Percentiles rank a stretch among this genome's conserved stretches.
Conservation (phyloP, 1,140 invertebrate genomes). For the Heliconius nattereri region DNA sequence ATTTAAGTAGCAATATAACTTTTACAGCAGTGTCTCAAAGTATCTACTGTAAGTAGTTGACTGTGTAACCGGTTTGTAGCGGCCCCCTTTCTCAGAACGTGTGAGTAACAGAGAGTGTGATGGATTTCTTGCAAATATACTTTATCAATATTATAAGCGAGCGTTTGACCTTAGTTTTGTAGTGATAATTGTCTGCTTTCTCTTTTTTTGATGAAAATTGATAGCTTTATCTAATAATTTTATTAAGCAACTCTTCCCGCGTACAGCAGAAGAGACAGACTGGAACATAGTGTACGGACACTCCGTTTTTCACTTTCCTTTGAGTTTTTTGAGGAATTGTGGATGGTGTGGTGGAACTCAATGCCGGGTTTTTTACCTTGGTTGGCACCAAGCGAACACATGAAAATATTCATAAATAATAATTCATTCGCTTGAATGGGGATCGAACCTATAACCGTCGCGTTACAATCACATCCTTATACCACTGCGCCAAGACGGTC, state of each 20-base stretch:
- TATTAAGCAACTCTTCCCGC: background rate
- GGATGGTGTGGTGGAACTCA: too few species aligned
- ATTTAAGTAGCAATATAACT: constrained; percentile 16
- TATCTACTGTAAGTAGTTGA: constrained; percentile 4
- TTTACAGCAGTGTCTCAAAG: constrained; percentile 16
- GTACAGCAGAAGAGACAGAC: too few species aligned
- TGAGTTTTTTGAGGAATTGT: too few species aligned
- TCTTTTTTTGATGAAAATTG: background rate
- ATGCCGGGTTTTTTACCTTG: too few species aligned
- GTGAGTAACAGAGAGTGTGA: constrained; percentile 44
- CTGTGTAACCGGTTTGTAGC: constrained; percentile 41
- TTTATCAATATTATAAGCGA: constrained; percentile 48
- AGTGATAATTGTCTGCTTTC: background rate
- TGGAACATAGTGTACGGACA: too few species aligned
- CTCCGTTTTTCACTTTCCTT: too few species aligned
- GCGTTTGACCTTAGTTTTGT: constrained; percentile 10
- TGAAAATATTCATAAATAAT: too few species aligned
- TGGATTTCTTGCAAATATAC: constrained; percentile 39
- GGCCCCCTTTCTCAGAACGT: constrained; percentile 49
- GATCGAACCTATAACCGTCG: too few species aligned
- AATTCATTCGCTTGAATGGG: too few species aligned
- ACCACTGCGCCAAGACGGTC: too few species aligned
- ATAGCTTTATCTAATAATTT: background rate
- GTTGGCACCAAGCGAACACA: too few species aligned
- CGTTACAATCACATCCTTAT: too few species aligned